phyloP scores from a whole-genome alignment of 2,113 vertebrate genomes.

The Chaetorhynchus papuensis region DNA sequence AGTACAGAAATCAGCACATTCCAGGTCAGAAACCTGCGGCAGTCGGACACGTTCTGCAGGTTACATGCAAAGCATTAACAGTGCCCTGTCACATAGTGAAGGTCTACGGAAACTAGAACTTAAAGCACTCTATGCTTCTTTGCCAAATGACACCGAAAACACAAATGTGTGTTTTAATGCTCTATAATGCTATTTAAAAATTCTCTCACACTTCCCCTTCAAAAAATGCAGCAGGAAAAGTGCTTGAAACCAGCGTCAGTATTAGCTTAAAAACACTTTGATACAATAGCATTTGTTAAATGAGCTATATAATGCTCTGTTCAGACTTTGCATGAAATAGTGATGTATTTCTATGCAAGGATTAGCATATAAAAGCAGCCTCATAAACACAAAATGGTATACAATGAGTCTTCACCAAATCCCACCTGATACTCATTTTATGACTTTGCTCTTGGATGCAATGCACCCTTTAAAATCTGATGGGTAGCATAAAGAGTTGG shows the following conservation, averaged over 20 bases:
- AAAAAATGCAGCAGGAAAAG: constrained; percentile 30
- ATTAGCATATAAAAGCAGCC: constrained; percentile 64
- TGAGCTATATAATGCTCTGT: not conserved
- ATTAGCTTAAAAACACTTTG: constrained; percentile 5
- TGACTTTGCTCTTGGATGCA: constrained; percentile 68
- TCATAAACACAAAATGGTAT: constrained; percentile 69
- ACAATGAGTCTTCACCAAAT: constrained; percentile 68
- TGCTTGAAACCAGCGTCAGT: constrained; percentile 13
- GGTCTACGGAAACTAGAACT: constrained; percentile 13
- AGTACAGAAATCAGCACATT: constrained; percentile 67
- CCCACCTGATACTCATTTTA: constrained; percentile 74
- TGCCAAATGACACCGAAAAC: not conserved
- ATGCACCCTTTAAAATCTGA: constrained; percentile 67
- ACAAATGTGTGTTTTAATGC: not conserved
- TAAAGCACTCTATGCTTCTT: constrained; percentile 12
- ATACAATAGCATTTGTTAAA: constrained; percentile 24
- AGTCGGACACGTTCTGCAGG: not conserved
- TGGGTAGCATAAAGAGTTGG: constrained; percentile 59
- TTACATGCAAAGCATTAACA: constrained; percentile 43
- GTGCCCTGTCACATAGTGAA: not conserved
- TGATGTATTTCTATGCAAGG: not conserved
- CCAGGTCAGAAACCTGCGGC: constrained; percentile 60
- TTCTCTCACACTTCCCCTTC: not conserved
- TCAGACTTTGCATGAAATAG: not conserved
- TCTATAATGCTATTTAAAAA: not conserved